Conservation (phyloP, 2,888 invertebrate genomes). For the Drosophila bunnanda region DNA sequence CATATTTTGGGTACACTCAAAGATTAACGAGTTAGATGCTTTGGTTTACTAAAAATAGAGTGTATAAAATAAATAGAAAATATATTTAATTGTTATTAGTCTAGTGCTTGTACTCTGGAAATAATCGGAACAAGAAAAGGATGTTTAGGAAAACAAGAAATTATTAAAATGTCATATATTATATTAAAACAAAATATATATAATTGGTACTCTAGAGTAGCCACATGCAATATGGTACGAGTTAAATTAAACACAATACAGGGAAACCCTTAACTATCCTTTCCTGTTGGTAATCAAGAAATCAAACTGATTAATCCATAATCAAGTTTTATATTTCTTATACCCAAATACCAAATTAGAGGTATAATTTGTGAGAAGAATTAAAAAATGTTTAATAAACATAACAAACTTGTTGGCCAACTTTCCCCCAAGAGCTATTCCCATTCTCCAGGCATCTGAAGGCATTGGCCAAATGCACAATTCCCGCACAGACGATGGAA, state of each 20-base stretch:
- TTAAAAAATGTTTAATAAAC: conserved; percentile 6
- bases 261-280: not conserved
- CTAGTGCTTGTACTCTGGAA: too few relatives aligned
- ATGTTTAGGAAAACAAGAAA: too few relatives aligned
- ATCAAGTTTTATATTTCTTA: not conserved
- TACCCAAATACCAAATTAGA: not conserved
- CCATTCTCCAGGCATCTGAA: conserved; percentile 3
- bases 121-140: too few relatives aligned
- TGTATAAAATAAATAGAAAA: too few relatives aligned
- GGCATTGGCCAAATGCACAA: conserved; percentile 5
- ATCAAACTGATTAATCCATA: not conserved
- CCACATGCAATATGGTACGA: too few relatives aligned
- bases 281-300: too few relatives aligned
- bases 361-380: not conserved
- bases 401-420: conserved; percentile 7
- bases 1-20: conserved; percentile 5
- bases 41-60: not conserved
- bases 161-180: too few relatives aligned
- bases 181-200: too few relatives aligned
- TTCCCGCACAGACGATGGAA: conserved; percentile 11
- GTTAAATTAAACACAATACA: too few relatives aligned
- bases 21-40: not conserved
- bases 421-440: conserved; percentile 8
- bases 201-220: too few relatives aligned
- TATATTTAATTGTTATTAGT: too few relatives aligned